Evolutionary conservation across 2,888 invertebrate genomes (phyloP).

Genomic region (Apodemia mormo): DNA sequence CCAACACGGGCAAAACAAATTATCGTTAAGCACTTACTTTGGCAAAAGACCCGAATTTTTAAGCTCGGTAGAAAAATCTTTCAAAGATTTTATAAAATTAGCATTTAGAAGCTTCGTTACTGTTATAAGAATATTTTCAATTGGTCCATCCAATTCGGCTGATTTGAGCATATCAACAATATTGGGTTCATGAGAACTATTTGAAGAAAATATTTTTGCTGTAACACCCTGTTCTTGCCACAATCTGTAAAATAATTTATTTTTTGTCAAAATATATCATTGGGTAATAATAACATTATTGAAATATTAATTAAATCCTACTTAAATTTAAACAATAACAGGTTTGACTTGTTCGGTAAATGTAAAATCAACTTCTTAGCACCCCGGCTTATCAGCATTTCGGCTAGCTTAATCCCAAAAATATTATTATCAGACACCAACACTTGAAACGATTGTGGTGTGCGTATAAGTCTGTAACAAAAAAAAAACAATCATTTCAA

Average conservation of each 20-base stretch:
- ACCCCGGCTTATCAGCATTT: no score
- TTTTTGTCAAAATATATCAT: background rate
- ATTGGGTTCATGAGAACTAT: slow-evolving; percentile 12
- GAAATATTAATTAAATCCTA: background rate
- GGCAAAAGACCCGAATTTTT: background rate
- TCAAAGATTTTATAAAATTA: background rate
- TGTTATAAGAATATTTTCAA: slow-evolving; percentile 11
- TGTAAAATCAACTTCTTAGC: no score
- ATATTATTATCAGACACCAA: no score
- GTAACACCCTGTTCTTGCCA: slow-evolving; percentile 1
- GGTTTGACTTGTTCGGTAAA: no score
- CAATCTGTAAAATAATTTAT: background rate
- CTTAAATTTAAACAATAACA: no score
- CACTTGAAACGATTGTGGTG: no score
- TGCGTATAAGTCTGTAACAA: no score
- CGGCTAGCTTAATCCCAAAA: no score
- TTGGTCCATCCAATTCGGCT: background rate
- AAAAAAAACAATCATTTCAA: background rate
- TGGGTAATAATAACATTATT: background rate
- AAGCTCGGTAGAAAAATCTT: background rate
- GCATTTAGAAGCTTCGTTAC: background rate
- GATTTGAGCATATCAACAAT: background rate
- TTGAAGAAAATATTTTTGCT: background rate
- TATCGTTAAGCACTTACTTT: slow-evolving; percentile 9
- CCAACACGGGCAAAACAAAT: no score